Evolutionary conservation across 2,797 vertebrate genomes (phyloP).

Genomic region (Squalus acanthias): DNA sequence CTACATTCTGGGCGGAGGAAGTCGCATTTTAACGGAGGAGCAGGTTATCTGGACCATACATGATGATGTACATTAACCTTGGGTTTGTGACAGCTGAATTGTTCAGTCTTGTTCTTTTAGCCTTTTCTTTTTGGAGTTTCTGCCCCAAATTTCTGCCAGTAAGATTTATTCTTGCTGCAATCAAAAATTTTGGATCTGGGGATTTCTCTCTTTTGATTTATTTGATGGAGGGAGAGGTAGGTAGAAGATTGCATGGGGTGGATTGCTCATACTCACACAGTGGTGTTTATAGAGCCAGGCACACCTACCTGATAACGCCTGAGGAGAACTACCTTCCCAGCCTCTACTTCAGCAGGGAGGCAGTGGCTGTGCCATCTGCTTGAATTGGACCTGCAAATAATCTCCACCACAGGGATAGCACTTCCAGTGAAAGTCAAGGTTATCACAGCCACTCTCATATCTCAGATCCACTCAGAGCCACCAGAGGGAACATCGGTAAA

Average conservation of each 20-base stretch:
- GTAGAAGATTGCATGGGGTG: not conserved
- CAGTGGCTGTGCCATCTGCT: not conserved
- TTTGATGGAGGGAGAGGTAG: not conserved
- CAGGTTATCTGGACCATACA: not conserved
- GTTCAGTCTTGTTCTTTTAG: not conserved
- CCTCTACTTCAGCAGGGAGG: not conserved
- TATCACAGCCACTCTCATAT: not conserved
- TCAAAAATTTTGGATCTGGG: not conserved
- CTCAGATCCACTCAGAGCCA: not conserved
- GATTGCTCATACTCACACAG: not conserved
- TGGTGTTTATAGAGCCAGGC: not conserved
- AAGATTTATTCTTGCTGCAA: not conserved
- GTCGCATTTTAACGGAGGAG: too few relatives aligned
- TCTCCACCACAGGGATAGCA: not conserved
- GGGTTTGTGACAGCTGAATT: not conserved
- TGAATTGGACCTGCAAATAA: not conserved
- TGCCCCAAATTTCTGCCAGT: not conserved
- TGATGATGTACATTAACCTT: not conserved
- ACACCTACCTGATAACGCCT: not conserved
- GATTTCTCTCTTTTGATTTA: not conserved
- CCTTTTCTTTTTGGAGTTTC: not conserved
- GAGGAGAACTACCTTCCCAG: not conserved
- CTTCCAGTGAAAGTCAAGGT: not conserved
- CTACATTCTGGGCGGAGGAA: too few relatives aligned
- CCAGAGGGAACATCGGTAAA: not conserved